phyloP scores from a whole-genome alignment of 2,797 vertebrate genomes.

The Melanotaenia maccullochi region DNA sequence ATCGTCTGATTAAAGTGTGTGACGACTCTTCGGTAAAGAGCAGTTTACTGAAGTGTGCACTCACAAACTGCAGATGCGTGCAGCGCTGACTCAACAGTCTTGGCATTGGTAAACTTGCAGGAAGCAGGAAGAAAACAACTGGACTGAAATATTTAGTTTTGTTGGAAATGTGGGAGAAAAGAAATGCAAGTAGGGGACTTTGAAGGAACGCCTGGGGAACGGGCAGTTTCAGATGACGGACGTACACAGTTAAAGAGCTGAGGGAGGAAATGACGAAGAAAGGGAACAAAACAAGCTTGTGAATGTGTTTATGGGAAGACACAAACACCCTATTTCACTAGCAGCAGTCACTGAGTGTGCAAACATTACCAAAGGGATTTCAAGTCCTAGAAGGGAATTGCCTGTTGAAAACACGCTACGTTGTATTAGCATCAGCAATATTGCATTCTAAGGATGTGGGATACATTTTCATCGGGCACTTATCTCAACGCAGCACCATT shows the following conservation, averaged over 20 bases:
- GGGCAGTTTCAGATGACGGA: conserved; percentile 19
- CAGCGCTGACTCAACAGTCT: conserved; percentile 58
- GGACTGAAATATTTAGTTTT: conserved; percentile 41
- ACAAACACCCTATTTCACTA: conserved; percentile 26
- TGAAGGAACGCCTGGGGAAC: conserved; percentile 14
- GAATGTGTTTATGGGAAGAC: conserved; percentile 40
- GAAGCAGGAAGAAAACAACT: conserved; percentile 51
- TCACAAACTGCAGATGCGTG: conserved; percentile 38
- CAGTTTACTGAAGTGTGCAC: conserved; percentile 28
- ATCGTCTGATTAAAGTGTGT: conserved; percentile 48
- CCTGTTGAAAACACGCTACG: conserved; percentile 29
- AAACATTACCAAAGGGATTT: conserved; percentile 34
- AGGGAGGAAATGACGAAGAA: conserved; percentile 29
- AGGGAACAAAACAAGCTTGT: conserved; percentile 37
- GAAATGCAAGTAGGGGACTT: conserved; percentile 14
- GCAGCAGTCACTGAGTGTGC: conserved; percentile 12
- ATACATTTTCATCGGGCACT: conserved; percentile 53
- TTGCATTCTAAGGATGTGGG: conserved; percentile 47
- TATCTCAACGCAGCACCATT: conserved; percentile 53
- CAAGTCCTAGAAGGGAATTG: conserved; percentile 34
- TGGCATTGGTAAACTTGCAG: conserved; percentile 45
- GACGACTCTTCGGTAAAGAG: conserved; percentile 14
- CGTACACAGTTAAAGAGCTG: conserved; percentile 38
- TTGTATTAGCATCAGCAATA: conserved; percentile 35
- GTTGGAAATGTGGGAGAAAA: conserved; percentile 44